These are phyloP conservation scores for Myotis vivesi DNA, from an alignment of 2,797 vertebrate species.

Conservation along the genomic window DNA sequence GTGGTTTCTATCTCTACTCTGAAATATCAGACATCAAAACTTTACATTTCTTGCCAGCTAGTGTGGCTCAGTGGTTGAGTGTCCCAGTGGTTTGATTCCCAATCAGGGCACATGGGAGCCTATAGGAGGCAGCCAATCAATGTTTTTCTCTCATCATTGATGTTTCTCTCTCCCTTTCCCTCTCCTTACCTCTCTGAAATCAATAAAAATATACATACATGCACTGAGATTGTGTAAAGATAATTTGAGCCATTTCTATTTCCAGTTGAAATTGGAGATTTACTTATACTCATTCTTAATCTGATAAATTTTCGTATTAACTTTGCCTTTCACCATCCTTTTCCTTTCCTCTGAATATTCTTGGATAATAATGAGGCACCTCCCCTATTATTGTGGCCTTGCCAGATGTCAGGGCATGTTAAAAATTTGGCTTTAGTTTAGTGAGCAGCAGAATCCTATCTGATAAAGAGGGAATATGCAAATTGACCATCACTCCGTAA, in stretches of 20 bases:
- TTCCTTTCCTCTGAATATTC: conserved; percentile 47
- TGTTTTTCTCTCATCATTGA: too few relatives aligned
- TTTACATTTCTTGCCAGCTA: background rate
- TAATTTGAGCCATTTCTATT: background rate
- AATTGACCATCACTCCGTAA: too few relatives aligned
- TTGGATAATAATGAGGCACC: conserved; percentile 25
- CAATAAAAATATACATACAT: too few relatives aligned
- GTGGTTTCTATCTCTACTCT: conserved; percentile 9
- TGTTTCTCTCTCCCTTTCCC: too few relatives aligned
- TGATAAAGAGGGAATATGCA: too few relatives aligned
- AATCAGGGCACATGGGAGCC: too few relatives aligned
- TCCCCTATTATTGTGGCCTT: conserved; percentile 22
- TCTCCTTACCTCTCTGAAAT: too few relatives aligned
- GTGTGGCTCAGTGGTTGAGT: too few relatives aligned
- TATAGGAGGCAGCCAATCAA: too few relatives aligned
- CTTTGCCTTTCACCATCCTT: conserved; percentile 14
- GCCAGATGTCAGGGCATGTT: conserved; percentile 39
- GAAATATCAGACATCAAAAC: conserved; percentile 14
- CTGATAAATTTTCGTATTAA: conserved; percentile 36
- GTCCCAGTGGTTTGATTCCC: too few relatives aligned
- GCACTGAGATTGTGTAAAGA: too few relatives aligned
- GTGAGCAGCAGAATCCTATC: background rate
- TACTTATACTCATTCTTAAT: conserved; percentile 1
- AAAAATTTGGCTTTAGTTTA: conserved; percentile 28
- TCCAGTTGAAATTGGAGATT: conserved; percentile 29